Base-by-base conservation (phyloP, 2,888 invertebrate species). In the Octonoba sinensis region DNA sequence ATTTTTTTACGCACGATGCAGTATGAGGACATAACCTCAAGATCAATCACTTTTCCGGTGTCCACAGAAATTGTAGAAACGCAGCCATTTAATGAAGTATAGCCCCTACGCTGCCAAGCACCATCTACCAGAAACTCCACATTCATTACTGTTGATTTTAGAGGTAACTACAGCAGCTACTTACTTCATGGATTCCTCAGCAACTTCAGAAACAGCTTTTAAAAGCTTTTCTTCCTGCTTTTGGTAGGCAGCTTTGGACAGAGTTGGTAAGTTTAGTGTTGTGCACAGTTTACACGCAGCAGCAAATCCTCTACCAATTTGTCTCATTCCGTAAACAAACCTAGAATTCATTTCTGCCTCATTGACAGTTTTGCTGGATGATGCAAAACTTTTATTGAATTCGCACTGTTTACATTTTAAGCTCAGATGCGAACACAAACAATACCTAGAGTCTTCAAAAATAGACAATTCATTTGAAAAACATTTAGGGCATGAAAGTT, bases 51-150 rank as follows among this genome's bases (percentile, higher is more conserved):
- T 59, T 74, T 65, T 3, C 65, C 56, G 13, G 65, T 74, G 0
- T 65, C 66, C 47, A 74, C 46, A 15, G 66, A 67, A 18, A 67
- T 59, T 1, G 51, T 59, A 51, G 20, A 60, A 4, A 75, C 60
- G 20, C 59, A 67, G 0, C 75, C 75, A 59, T 67, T 75, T 49
- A 75, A 27, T 3, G 75, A 75, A 24, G 75, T 44, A 49, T 51
- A 67, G 11, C 75, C 75, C 3, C 60, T 16, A 20, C 54, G 24
- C n/a, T 75, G 75, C 75, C 75, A 75, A 0, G 75, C 49, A 13
- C 67, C 67, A 51, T 75, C 67, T 1, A 75, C n/a, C 60, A 6
- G 66, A 60, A 18, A 67, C 51, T 44, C 67, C 75, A 13, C 75
- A 75, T 8, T 46, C 67, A 4, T 24, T 13, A 0, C 11, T 36